Percentiles rank a stretch among this genome's conserved stretches.
These are phyloP conservation scores for Drymodes brunneopygia DNA, from an alignment of 2,113 vertebrate genomes.

Conservation along the genomic window DNA sequence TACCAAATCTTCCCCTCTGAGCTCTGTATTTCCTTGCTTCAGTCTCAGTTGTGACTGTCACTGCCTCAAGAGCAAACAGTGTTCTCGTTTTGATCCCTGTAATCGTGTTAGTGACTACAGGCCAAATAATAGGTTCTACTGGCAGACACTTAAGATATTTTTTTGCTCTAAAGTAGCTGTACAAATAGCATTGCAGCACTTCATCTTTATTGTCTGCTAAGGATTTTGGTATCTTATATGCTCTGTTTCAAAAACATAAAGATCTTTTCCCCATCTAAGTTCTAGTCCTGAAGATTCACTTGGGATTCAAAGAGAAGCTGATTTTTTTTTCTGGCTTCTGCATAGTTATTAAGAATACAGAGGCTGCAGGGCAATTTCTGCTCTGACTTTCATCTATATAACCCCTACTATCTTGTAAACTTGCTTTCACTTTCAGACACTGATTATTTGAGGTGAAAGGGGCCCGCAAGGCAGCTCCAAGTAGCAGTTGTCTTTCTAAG, in stretches of 20 bases:
- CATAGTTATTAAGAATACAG: neutral
- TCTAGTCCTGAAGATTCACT: neutral
- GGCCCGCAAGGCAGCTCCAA: neutral
- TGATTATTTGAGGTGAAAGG: neutral
- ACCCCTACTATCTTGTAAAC: neutral
- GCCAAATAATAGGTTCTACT: neutral
- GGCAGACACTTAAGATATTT: neutral
- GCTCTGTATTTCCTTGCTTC: neutral
- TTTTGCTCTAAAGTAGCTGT: neutral
- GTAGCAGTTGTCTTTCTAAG: neutral
- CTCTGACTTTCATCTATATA: neutral
- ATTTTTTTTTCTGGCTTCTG: neutral
- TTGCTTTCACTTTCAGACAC: neutral
- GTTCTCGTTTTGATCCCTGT: neutral
- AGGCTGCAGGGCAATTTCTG: neutral
- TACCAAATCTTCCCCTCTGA: neutral
- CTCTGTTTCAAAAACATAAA: neutral
- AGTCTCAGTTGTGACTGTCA: neutral
- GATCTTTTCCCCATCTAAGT: neutral
- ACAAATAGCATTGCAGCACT: neutral
- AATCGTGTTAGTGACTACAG: neutral
- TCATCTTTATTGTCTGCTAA: neutral
- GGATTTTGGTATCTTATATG: neutral
- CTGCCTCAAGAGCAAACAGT: neutral
- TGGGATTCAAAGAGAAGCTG: neutral